Percentiles rank a stretch among this genome's conserved stretches.
These are phyloP conservation scores for Mustelus asterias DNA, from an alignment of 2,113 vertebrate species.

Conservation along the genomic window DNA sequence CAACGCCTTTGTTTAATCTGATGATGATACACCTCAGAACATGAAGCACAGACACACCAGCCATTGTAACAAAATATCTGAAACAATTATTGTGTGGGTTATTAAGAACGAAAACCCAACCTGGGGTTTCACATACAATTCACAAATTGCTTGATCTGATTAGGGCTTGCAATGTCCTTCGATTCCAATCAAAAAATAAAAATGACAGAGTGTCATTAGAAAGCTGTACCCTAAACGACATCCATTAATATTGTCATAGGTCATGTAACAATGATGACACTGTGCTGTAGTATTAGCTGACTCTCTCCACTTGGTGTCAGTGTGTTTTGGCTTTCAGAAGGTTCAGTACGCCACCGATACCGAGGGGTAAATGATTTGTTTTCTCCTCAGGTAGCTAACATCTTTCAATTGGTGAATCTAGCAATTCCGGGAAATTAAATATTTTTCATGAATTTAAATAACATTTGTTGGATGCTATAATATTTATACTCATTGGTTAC, in stretches of 20 bases:
- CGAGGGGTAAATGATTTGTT: not conserved
- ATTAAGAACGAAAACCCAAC: not conserved
- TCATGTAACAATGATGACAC: not conserved
- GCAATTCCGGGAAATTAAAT: not conserved
- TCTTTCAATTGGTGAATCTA: not conserved
- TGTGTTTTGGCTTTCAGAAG: conserved; percentile 10
- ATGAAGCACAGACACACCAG: not conserved
- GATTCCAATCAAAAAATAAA: not conserved
- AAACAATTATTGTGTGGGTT: not conserved
- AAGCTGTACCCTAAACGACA: not conserved
- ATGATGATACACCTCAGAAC: not conserved
- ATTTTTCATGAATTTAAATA: conserved; percentile 7
- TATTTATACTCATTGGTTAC: not conserved
- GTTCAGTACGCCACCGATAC: not conserved
- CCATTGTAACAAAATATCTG: not conserved
- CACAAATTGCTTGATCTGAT: not conserved
- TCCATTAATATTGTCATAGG: not conserved
- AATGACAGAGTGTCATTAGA: not conserved
- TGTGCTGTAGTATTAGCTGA: not conserved
- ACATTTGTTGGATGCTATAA: not conserved
- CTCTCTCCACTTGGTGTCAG: conserved; percentile 29
- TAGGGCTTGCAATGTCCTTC: not conserved
- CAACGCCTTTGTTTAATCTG: not conserved
- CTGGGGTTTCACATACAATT: not conserved
- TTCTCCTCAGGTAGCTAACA: not conserved